Evolutionary conservation across 1,140 invertebrate genomes (phyloP), one percentile per base, ranked within the genome.

Genomic region (Maniola jurtina): DNA sequence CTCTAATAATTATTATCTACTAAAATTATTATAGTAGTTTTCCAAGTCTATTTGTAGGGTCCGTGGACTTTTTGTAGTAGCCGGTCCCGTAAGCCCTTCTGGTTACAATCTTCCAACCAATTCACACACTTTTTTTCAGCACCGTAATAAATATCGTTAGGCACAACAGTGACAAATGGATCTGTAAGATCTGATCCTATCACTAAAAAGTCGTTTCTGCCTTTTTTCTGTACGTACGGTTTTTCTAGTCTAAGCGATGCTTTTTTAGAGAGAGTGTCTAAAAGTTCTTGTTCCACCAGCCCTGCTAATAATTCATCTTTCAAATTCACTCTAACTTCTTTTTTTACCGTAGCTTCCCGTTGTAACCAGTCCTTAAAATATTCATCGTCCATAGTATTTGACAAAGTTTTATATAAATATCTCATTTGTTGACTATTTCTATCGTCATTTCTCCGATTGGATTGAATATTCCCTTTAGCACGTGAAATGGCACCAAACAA

Each of bases 41-140:
- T 16, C 8, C 6, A 5, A 8, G 14, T 52, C 35, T 60, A 64
- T 57, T 64, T 61, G 33, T 71, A 72, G 38, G 76, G 77, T 9
- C 70, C 73, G 8, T 71, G 68, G 7, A 78, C 63, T 66, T 56
- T 73, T 38, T 73, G 74, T 11, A 84, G 56, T 9, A 85, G 59
- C 16, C 73, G 69, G 6, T 72, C 66, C 52, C 77, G 69, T 3
- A 88, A 70, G 0, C 85, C 85, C 14, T 75, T 68, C 8, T 76
- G 45, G 55, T 80, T 85, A 50, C 87, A 89, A 55, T 89, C 80
- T n/a, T 85, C 82, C 9, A 87, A 56, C 86, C 86, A 83, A 61
- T 86, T 85, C 2, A 83, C 79, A 38, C 87, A 89, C 54, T 76
- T 77, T 52, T 87, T 89, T 65, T 89, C 85, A 10, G 79, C 70